A percentile compares a stretch with the other conserved stretches of the same genome.
Conservation (phyloP, 2,797 vertebrate species). For the Gobionotothen gibberifrons region DNA sequence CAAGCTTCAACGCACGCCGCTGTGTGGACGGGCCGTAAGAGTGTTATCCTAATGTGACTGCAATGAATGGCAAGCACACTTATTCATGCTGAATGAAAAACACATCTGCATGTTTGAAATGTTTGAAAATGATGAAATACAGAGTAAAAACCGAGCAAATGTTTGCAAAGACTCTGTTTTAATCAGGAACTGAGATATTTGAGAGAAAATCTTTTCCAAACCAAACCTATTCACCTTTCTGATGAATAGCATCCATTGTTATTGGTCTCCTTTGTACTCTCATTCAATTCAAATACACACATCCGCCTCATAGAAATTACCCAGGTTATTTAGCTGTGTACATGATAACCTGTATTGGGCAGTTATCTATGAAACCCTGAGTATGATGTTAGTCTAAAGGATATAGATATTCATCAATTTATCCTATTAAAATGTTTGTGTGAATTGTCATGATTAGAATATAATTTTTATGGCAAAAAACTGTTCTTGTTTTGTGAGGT, state of each 20-base stretch:
- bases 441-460: too few relatives aligned
- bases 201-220: conserved; percentile 15
- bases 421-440: too few relatives aligned
- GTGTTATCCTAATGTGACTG: conserved; percentile 6
- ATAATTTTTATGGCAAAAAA: too few relatives aligned
- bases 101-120: conserved; percentile 40
- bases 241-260: conserved; percentile 29
- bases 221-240: conserved; percentile 5
- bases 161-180: conserved; percentile 40
- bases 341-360: background rate
- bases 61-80: conserved; percentile 26
- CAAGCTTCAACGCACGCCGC: too few relatives aligned
- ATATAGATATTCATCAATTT: too few relatives aligned
- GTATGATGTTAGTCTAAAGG: background rate
- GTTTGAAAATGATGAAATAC: conserved; percentile 55
- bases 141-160: conserved; percentile 38
- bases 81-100: conserved; percentile 40
- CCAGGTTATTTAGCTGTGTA: conserved; percentile 3
- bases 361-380: background rate
- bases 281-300: conserved; percentile 11
- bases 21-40: too few relatives aligned
- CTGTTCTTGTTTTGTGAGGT: too few relatives aligned
- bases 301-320: conserved; percentile 7
- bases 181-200: conserved; percentile 19
- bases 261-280: conserved; percentile 15